A percentile compares a stretch with the other conserved stretches of the same genome.
Conservation (phyloP, 1,140 invertebrate species). For the Sycophaga agraensis region DNA sequence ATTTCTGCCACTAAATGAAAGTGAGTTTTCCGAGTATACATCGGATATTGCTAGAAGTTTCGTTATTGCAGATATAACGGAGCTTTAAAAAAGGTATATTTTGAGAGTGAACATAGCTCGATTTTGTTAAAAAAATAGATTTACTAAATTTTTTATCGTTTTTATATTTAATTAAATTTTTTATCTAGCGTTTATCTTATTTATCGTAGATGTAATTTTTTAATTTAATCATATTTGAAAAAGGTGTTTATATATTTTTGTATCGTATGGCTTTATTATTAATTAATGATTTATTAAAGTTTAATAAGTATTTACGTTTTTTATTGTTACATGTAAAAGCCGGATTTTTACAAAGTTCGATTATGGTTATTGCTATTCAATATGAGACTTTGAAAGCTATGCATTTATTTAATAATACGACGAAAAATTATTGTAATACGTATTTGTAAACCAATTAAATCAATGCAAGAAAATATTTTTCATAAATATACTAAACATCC, state of each 20-base stretch:
- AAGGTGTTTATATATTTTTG: slow-evolving; percentile 24
- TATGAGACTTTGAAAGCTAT: slow-evolving; percentile 4
- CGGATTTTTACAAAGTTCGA: neutral
- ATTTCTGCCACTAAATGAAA: neutral
- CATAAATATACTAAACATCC: no score
- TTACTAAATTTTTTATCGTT: slow-evolving; percentile 4
- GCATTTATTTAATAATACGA: no score
- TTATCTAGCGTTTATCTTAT: slow-evolving; percentile 1
- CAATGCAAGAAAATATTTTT: no score
- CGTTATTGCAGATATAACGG: neutral
- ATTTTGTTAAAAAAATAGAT: slow-evolving; percentile 6
- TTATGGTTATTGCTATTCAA: neutral
- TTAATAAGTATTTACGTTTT: neutral
- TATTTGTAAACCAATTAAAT: no score
- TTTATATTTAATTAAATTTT: slow-evolving; percentile 21
- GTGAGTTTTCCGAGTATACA: slow-evolving; percentile 2
- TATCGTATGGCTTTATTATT: neutral
- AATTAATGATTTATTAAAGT: slow-evolving; percentile 5
- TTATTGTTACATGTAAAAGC: neutral
- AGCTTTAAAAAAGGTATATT: neutral
- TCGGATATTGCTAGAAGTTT: neutral
- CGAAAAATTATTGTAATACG: no score
- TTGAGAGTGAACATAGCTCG: neutral
- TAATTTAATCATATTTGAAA: slow-evolving; percentile 5
- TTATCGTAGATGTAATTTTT: slow-evolving; percentile 10